Evolutionary conservation across 1,140 invertebrate species (phyloP), one percentile per base, ranked within the genome.

Genomic region (Oryzaephilus surinamensis): DNA sequence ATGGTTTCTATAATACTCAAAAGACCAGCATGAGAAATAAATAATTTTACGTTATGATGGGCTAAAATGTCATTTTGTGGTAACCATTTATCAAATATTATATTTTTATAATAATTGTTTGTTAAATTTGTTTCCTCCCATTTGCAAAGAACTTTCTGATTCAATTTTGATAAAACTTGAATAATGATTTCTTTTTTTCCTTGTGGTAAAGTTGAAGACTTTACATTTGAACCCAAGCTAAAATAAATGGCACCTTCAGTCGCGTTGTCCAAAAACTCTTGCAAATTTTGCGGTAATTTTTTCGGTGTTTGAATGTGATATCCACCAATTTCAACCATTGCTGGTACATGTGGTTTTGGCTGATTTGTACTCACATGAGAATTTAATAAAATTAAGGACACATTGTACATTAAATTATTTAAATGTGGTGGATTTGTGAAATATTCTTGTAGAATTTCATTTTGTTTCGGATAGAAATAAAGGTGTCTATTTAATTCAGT

Each of bases 61-160:
- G 46, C 53, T 42, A 78, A 57, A 38, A 78, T 50, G n/a, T 32
- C 19, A 8, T 39, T 11, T 39, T 37, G 35, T 17, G 35, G 32
- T 4, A 37, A 30, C 29, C 29, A 38, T 38, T 38, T 31, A 2
- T 54, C 6, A 56, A 46, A 14, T 27, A 26, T 26, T 2, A 37
- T 16, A n/a, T 34, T 34, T 3, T 15, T 21, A n/a, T n/a, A n/a
- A n/a, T n/a, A n/a, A n/a, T n/a, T n/a, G n/a, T n/a, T n/a, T n/a
- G n/a, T n/a, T 30, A 61, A 31, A 17, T 67, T 64, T 14, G 69
- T 65, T n/a, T 59, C 52, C 44, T 78, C 74, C 45, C 66, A 75
- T 52, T 79, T 80, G 74, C 76, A 79, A n/a, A 79, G 58, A 8
- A 78, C 67, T 30, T 66, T 61, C 40, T 77, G 67, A 23, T 70